Percentiles rank a stretch among this genome's conserved stretches.
Conservation (phyloP, 2,113 vertebrate species). For the Clarias macrocephalus region DNA sequence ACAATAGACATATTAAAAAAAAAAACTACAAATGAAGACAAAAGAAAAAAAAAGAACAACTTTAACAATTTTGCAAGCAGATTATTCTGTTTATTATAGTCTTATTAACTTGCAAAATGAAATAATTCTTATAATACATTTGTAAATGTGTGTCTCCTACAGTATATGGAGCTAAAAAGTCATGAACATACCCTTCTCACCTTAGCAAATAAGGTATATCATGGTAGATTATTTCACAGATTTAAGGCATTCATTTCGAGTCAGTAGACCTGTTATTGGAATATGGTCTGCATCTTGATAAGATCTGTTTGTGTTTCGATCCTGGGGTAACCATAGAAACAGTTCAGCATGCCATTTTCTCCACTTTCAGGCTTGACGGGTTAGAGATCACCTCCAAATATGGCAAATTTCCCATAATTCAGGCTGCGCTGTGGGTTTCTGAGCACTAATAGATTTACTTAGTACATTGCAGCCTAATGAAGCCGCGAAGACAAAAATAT, state of each 20-base stretch:
- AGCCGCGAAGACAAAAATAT: neutral
- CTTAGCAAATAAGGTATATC: neutral
- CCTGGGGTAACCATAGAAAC: slow-evolving; percentile 63
- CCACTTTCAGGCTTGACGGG: slow-evolving; percentile 6
- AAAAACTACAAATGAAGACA: no score
- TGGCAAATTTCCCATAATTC: slow-evolving; percentile 8
- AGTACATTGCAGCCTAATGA: neutral
- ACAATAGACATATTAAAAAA: no score
- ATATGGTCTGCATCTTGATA: slow-evolving; percentile 9
- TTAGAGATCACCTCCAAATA: slow-evolving; percentile 9
- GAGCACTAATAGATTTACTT: neutral
- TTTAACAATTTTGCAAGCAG: no score
- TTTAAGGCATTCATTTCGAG: neutral
- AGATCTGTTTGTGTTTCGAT: neutral
- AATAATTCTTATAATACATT: neutral
- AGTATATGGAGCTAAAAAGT: neutral
- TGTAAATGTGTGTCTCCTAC: neutral
- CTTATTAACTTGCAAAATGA: no score
- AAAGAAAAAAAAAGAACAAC: no score
- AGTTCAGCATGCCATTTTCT: slow-evolving; percentile 46
- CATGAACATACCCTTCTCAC: neutral
- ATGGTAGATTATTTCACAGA: neutral
- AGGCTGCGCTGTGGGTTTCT: neutral
- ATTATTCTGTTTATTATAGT: no score
- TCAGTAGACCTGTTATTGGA: slow-evolving; percentile 8